Evolutionary conservation across 1,140 invertebrate species (phyloP), one percentile per base, ranked within the genome.

Genomic region (Penaeus vannamei): DNA sequence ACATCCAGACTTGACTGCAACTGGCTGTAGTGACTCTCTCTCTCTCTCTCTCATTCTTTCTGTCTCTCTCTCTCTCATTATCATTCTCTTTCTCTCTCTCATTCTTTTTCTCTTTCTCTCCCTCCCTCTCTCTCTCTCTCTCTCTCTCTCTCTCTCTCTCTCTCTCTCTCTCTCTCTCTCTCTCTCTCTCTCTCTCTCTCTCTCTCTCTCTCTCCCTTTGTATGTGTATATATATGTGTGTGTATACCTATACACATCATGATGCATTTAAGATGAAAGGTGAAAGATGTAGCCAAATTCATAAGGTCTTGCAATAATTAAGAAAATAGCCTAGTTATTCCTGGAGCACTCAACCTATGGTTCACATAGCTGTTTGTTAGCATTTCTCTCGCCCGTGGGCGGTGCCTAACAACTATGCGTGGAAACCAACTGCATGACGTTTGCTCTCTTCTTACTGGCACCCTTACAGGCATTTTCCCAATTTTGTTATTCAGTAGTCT

Each of bases 181-280:
- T 46, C 77, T 20, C 29, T 80, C 22, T 22, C 29, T 46, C 77
- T 20, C 77, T 29, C 77, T 80, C 77, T 80, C 77, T 46, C 60
- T 29, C 20, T 84, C 83, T 5, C 20, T n/a, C 83, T 84, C 83
- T 36, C 83, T 36, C 26, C n/a, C 60, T 42, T 60, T 84, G 5
- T 36, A 36, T 36, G 5, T 36, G 5, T 36, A 36, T 36, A 36
- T 36, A 36, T 36, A 36, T 36, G 5, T 36, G 8, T 69, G 4
- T 62, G 2, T 19, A 5, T 62, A 19, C 32, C 1, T 36, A 23
- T 83, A 42, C 32, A 83, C 81, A 5, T 80, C 4, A 60, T 32
- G 12, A 61, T 79, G 23, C 85, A 29, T 17, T 80, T 60, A 26
- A 79, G 14, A n/a, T 77, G 53, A 79, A 20, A 62, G 26, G 5